Evolutionary conservation across 2,888 invertebrate genomes (phyloP).

Genomic region (Parochlus steinenii): DNA sequence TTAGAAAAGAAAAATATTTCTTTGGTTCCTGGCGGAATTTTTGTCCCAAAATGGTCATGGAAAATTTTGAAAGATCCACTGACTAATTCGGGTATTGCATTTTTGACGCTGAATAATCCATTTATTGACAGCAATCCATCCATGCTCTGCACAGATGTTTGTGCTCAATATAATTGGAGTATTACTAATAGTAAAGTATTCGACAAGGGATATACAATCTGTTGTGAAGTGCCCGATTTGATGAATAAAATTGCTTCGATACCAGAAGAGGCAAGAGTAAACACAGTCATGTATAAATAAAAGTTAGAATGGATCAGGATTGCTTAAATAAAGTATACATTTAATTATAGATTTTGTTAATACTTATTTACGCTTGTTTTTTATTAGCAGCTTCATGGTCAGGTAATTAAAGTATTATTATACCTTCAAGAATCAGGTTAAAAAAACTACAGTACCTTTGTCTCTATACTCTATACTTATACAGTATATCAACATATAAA

Average conservation of each 20-base stretch:
- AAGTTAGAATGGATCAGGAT: neutral
- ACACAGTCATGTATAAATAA: neutral
- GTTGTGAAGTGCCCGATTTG: conserved; percentile 16
- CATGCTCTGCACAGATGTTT: conserved; percentile 26
- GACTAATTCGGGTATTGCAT: conserved; percentile 27
- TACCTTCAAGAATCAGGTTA: no score
- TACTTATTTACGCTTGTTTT: no score
- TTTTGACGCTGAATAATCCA: conserved; percentile 33
- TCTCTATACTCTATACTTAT: no score
- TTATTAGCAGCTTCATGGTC: no score
- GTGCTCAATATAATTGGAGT: conserved; percentile 24
- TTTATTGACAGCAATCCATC: conserved; percentile 18
- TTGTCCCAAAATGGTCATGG: conserved; percentile 31
- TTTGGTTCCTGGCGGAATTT: conserved; percentile 23
- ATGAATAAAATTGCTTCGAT: conserved; percentile 13
- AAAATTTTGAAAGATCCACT: conserved; percentile 28
- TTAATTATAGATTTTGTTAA: no score
- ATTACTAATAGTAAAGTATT: conserved; percentile 13
- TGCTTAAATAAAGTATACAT: no score
- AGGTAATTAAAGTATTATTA: no score
- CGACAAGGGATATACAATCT: conserved; percentile 16
- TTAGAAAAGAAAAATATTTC: conserved; percentile 25
- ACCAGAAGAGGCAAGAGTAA: conserved; percentile 11
- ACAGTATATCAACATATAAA: no score
- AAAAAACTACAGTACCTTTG: no score